A percentile compares a stretch with the other conserved stretches of the same genome.
These are phyloP conservation scores for Sciurus carolinensis DNA, from an alignment of 2,797 vertebrate genomes.

Conservation along the genomic window DNA sequence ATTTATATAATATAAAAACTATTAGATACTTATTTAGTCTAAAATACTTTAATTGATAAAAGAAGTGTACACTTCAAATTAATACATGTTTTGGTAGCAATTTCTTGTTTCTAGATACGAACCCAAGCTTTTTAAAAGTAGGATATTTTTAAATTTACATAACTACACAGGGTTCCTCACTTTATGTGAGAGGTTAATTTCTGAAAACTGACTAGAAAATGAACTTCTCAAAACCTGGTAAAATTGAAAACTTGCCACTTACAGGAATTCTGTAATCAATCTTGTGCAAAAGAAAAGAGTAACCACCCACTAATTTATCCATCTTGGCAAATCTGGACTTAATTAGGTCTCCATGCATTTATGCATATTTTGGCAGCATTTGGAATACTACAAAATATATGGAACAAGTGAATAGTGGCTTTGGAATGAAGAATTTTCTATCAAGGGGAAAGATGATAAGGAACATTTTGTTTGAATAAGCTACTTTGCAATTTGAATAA, in stretches of 20 bases:
- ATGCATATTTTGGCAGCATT: slow-evolving; percentile 39
- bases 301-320: background rate
- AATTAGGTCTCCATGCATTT: slow-evolving; percentile 56
- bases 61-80: background rate
- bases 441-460: slow-evolving; percentile 26
- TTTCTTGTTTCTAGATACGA: slow-evolving; percentile 50
- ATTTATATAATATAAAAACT: background rate
- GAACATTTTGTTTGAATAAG: slow-evolving; percentile 48
- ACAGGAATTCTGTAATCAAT: slow-evolving; percentile 23
- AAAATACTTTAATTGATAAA: slow-evolving; percentile 47
- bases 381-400: slow-evolving; percentile 37
- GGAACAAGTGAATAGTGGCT: background rate
- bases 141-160: background rate
- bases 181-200: background rate
- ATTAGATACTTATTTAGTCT: slow-evolving; percentile 38
- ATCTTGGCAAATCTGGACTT: slow-evolving; percentile 46
- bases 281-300: background rate
- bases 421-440: slow-evolving; percentile 46
- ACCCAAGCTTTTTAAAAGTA: background rate
- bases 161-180: background rate
- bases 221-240: background rate
- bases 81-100: background rate
- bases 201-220: slow-evolving; percentile 37
- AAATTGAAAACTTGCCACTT: slow-evolving; percentile 49
- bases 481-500: background rate